Percentiles rank a stretch among this genome's conserved stretches.
Evolutionary conservation across 2,797 vertebrate species (phyloP).

Genomic region (Sebastes hubbsi): DNA sequence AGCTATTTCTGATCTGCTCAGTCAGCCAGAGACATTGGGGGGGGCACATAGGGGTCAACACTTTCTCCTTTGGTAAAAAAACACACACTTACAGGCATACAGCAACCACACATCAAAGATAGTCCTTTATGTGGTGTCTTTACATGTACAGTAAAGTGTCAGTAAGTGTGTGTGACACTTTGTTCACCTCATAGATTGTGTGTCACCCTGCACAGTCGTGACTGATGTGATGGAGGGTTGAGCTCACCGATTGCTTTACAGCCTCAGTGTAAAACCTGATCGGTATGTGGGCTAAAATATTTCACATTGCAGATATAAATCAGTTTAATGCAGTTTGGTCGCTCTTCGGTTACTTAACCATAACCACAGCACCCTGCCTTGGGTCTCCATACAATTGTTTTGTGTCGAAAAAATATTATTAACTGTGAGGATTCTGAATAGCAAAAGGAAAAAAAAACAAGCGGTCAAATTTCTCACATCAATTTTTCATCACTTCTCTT

Average conservation of each 20-base stretch:
- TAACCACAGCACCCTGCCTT: neutral
- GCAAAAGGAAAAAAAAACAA: conserved; percentile 61
- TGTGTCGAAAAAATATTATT: conserved; percentile 36
- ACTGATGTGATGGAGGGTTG: conserved; percentile 52
- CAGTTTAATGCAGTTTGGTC: conserved; percentile 36
- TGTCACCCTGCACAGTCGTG: conserved; percentile 18
- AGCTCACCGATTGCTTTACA: conserved; percentile 62
- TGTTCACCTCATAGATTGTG: conserved; percentile 4
- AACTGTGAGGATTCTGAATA: conserved; percentile 63
- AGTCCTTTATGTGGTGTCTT: conserved; percentile 4
- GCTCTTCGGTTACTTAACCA: conserved; percentile 16
- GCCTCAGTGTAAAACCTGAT: conserved; percentile 53
- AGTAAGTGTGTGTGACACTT: conserved; percentile 6
- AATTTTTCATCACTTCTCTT: conserved; percentile 81
- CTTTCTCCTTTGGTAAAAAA: conserved; percentile 31
- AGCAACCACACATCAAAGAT: conserved; percentile 2
- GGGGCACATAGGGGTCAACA: conserved; percentile 15
- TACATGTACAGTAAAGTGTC: neutral
- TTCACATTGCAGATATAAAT: conserved; percentile 61
- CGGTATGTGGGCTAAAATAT: conserved; percentile 45
- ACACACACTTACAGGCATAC: neutral
- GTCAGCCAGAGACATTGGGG: conserved; percentile 14
- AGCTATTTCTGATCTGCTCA: conserved; percentile 63
- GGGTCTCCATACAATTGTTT: neutral
- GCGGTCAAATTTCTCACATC: conserved; percentile 76